Percentiles rank a stretch among this genome's conserved stretches.
phyloP scores from a whole-genome alignment of 2,113 vertebrate genomes.

The Lutjanus erythropterus region DNA sequence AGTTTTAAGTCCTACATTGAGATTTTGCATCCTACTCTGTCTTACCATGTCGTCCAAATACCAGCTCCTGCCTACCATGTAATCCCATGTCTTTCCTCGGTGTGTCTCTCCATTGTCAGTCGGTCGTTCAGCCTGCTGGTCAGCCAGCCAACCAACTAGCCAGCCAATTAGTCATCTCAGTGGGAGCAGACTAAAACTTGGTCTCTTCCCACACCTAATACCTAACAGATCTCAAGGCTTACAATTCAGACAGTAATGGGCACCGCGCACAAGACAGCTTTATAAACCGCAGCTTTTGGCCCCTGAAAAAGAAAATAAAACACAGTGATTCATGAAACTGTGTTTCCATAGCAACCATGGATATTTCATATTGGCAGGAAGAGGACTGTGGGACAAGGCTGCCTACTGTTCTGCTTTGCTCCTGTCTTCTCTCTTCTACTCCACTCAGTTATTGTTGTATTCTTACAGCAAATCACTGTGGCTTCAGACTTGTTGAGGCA shows the following conservation, averaged over 20 bases:
- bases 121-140: conserved; percentile 38
- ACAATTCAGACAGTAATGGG: conserved; percentile 40
- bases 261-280: conserved; percentile 37
- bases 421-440: conserved; percentile 11
- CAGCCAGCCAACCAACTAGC: conserved; percentile 25
- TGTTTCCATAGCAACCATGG: conserved; percentile 71
- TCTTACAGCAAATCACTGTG: conserved; percentile 14
- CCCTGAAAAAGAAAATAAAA: conserved; percentile 30
- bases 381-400: conserved; percentile 38
- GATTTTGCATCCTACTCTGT: neutral
- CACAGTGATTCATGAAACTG: conserved; percentile 65
- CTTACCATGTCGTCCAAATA: neutral
- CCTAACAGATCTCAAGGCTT: conserved; percentile 60
- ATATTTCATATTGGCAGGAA: conserved; percentile 67
- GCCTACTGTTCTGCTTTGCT: conserved; percentile 31
- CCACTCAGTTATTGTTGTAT: conserved; percentile 28
- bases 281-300: conserved; percentile 46
- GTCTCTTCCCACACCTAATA: conserved; percentile 54
- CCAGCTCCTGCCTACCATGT: conserved; percentile 10
- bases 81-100: conserved; percentile 26
- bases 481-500: conserved; percentile 11
- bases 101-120: conserved; percentile 22
- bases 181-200: conserved; percentile 62
- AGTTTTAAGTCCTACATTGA: too few species aligned
- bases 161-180: conserved; percentile 64